A percentile compares a stretch with the other conserved stretches of the same genome.
Conservation (phyloP, 2,888 invertebrate genomes). For the Blastobasis lacticolella region DNA sequence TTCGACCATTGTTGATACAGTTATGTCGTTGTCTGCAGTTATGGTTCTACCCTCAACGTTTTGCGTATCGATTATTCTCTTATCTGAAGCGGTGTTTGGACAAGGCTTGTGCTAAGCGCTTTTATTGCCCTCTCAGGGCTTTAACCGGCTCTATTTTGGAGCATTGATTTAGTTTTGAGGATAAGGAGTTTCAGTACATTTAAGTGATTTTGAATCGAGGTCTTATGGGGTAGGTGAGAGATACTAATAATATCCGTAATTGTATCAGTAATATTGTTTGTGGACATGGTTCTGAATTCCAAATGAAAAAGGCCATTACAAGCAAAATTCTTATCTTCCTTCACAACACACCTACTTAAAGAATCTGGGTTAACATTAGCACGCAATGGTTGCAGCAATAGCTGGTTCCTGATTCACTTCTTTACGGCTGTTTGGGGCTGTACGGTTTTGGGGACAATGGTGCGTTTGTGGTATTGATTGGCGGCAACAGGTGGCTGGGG, state of each 20-base stretch:
- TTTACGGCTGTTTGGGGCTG: conserved; percentile 11
- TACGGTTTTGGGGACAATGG: conserved; percentile 45
- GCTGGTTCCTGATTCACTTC: conserved; percentile 14
- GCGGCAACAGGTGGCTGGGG: conserved; percentile 64
- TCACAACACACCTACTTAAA: not conserved
- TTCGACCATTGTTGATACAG: not conserved
- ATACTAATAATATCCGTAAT: too few relatives aligned
- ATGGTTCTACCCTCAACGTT: conserved; percentile 9
- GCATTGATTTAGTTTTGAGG: conserved; percentile 31
- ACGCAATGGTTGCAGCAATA: not conserved
- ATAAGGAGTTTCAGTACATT: conserved; percentile 2
- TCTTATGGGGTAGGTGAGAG: too few relatives aligned
- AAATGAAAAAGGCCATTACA: too few relatives aligned
- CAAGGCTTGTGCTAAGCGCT: conserved; percentile 40
- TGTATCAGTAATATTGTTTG: too few relatives aligned
- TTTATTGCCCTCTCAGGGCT: conserved; percentile 40
- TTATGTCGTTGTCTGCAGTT: not conserved
- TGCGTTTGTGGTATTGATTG: conserved; percentile 66
- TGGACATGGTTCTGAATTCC: too few relatives aligned
- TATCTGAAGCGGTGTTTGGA: conserved; percentile 47
- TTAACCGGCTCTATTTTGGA: conserved; percentile 25
- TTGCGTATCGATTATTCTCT: conserved; percentile 43
- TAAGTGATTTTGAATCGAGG: not conserved
- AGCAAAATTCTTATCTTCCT: too few relatives aligned
- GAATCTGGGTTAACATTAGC: not conserved